phyloP scores from a whole-genome alignment of 1,140 invertebrate species.

The Akabosia matsudoensis region DNA sequence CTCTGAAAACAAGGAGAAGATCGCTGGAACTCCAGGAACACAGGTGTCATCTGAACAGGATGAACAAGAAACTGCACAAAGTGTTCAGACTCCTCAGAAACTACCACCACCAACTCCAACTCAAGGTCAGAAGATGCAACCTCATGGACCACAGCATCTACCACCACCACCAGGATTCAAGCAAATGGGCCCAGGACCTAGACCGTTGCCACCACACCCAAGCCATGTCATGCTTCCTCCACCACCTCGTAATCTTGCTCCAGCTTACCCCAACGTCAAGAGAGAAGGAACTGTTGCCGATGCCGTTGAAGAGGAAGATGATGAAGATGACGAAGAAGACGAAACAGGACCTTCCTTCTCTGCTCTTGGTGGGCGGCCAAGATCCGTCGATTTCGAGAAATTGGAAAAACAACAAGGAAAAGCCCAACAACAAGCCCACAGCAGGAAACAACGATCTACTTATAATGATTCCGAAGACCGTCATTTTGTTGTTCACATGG shows the following conservation, averaged over 20 bases:
- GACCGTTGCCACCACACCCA: conserved; percentile 41
- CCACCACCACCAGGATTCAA: conserved; percentile 46
- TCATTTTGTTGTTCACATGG: conserved; percentile 49
- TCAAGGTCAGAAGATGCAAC: conserved; percentile 54
- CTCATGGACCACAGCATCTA: conserved; percentile 27
- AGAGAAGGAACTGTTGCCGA: conserved; percentile 67
- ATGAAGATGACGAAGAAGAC: conserved; percentile 59
- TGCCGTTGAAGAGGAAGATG: conserved; percentile 51
- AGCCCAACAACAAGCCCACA: neutral
- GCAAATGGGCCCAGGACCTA: conserved; percentile 20
- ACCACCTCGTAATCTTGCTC: conserved; percentile 69
- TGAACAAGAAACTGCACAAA: conserved; percentile 44
- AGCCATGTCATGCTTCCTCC: conserved; percentile 65
- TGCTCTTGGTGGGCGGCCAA: conserved; percentile 74
- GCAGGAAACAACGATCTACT: conserved; percentile 56
- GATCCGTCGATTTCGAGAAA: conserved; percentile 72
- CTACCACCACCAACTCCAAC: conserved; percentile 70
- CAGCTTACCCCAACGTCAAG: conserved; percentile 62
- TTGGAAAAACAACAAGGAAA: conserved; percentile 66
- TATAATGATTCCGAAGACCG: conserved; percentile 51
- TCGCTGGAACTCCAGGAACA: conserved; percentile 68
- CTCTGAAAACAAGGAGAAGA: conserved; percentile 72
- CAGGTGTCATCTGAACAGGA: conserved; percentile 34
- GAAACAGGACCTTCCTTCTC: conserved; percentile 67
- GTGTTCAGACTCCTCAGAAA: conserved; percentile 58